Percentiles rank a stretch among this genome's conserved stretches.
phyloP scores from a whole-genome alignment of 2,113 vertebrate genomes.

The Dicerorhinus sumatrensis region DNA sequence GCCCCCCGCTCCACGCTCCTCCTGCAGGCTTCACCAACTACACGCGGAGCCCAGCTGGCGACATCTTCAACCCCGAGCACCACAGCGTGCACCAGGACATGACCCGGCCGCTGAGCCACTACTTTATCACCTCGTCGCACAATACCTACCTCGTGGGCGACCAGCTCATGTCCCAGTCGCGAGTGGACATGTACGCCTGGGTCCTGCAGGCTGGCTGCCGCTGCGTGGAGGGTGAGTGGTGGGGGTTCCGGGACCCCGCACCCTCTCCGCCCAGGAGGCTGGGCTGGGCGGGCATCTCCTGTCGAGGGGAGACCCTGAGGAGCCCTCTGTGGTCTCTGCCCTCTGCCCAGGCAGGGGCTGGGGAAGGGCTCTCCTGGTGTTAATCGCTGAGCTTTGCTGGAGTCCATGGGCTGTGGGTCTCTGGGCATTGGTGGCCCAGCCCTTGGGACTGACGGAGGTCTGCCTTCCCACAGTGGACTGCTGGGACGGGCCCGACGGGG shows the following conservation, averaged over 20 bases:
- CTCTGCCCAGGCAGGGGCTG: neutral
- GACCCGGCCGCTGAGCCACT: slow-evolving; percentile 94
- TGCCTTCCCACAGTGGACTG: slow-evolving; percentile 92
- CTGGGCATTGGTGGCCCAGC: neutral
- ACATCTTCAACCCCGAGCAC: slow-evolving; percentile 97
- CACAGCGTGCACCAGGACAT: slow-evolving; percentile 95
- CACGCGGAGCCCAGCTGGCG: slow-evolving; percentile 94
- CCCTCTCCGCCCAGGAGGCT: fast-evolving
- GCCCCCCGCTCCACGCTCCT: fast-evolving
- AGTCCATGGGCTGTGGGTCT: fast-evolving
- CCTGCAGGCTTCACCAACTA: slow-evolving; percentile 96
- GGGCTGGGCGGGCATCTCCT: neutral
- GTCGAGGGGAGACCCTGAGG: neutral
- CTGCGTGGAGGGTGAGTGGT: slow-evolving; percentile 94
- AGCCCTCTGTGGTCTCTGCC: neutral
- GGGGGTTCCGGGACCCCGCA: fast-evolving
- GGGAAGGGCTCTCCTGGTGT: neutral
- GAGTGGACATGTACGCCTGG: slow-evolving; percentile 98
- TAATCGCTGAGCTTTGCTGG: fast-evolving
- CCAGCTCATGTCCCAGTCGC: slow-evolving; percentile 98
- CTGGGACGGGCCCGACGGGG: slow-evolving; percentile 97
- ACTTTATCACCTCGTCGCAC: slow-evolving; percentile 98
- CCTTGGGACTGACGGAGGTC: neutral
- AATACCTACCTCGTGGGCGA: slow-evolving; percentile 99
- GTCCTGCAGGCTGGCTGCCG: slow-evolving; percentile 98